Percentiles rank a stretch among this genome's conserved stretches.
Evolutionary conservation across 1,140 invertebrate genomes (phyloP).

Genomic region (Hermetia illucens): DNA sequence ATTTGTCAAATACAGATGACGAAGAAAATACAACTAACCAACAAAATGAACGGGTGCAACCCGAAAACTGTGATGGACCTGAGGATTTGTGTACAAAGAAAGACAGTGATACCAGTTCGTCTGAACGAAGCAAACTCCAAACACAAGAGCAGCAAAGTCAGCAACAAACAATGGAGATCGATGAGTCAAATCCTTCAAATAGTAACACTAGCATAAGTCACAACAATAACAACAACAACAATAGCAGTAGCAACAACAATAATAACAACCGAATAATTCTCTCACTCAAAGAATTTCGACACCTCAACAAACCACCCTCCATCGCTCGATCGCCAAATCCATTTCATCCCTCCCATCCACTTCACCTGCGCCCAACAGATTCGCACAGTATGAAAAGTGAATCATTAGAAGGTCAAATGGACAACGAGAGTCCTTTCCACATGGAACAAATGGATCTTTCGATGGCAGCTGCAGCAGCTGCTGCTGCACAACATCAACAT

Average conservation of each 20-base stretch:
- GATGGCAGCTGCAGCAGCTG: slow-evolving; percentile 24
- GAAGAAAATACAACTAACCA: slow-evolving; percentile 16
- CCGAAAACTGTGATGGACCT: slow-evolving; percentile 19
- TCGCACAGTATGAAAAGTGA: slow-evolving; percentile 2
- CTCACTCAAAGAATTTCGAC: slow-evolving; percentile 26
- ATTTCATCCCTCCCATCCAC: slow-evolving; percentile 12
- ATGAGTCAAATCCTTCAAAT: background rate
- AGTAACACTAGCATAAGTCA: slow-evolving; percentile 7
- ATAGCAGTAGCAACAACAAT: slow-evolving; percentile 25
- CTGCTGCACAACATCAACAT: slow-evolving; percentile 19
- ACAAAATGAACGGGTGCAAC: no score
- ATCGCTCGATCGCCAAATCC: slow-evolving; percentile 11
- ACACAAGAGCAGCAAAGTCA: slow-evolving; percentile 3
- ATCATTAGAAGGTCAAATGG: slow-evolving; percentile 4
- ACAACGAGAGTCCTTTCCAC: slow-evolving; percentile 24
- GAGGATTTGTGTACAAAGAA: slow-evolving; percentile 37
- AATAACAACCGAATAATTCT: slow-evolving; percentile 29
- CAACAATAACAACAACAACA: slow-evolving; percentile 17
- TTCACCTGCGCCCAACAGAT: slow-evolving; percentile 22
- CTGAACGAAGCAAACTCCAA: slow-evolving; percentile 7
- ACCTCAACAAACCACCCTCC: slow-evolving; percentile 22
- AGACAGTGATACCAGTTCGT: no score
- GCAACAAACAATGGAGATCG: slow-evolving; percentile 5
- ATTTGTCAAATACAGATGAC: background rate
- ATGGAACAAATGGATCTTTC: slow-evolving; percentile 31